Conservation (phyloP, 2,113 vertebrate genomes). For the Nibea albiflora region DNA sequence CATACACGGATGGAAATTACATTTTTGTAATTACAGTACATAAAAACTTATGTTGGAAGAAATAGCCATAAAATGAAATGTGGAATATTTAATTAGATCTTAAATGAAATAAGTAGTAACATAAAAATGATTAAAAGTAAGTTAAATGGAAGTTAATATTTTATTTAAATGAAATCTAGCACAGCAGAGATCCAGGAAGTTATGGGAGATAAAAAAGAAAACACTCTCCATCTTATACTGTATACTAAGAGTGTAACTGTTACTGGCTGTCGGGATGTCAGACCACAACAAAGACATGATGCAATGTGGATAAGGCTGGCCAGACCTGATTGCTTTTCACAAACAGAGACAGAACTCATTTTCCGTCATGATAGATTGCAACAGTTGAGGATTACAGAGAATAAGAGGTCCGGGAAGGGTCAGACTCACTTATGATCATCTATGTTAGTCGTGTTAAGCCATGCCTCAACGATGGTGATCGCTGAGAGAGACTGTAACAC, state of each 20-base stretch:
- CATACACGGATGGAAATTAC: not conserved
- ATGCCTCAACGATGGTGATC: not conserved
- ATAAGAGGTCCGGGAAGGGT: not conserved
- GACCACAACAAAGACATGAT: constrained; percentile 49
- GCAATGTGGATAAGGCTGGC: constrained; percentile 36
- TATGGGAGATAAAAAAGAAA: not conserved
- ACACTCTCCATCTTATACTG: not conserved
- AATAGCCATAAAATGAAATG: not conserved
- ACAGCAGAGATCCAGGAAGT: not conserved
- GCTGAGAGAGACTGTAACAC: not conserved
- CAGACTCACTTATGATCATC: not conserved
- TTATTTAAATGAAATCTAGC: not conserved
- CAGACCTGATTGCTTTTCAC: constrained; percentile 21
- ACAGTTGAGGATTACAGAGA: constrained; percentile 1
- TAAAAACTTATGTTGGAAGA: not conserved
- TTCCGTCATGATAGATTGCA: constrained; percentile 24
- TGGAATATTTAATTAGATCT: not conserved
- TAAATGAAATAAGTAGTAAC: not conserved
- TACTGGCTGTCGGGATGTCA: constrained; percentile 13
- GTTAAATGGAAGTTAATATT: not conserved
- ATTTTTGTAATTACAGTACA: not conserved
- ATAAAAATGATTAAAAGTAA: not conserved
- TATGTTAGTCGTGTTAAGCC: constrained; percentile 5
- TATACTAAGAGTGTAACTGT: not conserved
- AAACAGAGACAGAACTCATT: constrained; percentile 28